A percentile compares a stretch with the other conserved stretches of the same genome.
Evolutionary conservation across 1,140 invertebrate genomes (phyloP).

Genomic region (Helicoverpa armigera): DNA sequence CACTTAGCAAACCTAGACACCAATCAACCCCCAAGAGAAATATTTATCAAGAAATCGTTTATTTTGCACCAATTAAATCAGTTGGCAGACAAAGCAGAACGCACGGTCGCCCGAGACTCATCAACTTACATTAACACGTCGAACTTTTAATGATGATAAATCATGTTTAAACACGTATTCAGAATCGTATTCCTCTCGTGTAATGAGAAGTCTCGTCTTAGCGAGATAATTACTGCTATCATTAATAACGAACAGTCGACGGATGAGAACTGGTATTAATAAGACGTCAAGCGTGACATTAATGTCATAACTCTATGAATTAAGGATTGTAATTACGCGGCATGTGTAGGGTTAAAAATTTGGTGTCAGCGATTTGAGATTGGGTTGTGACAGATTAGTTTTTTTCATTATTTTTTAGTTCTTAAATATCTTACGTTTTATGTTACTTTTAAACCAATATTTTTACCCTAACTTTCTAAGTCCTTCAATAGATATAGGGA

Average conservation of each 20-base stretch:
- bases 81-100: conserved; percentile 20
- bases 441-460: background rate
- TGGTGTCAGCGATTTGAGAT: background rate
- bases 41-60: background rate
- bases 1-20: background rate
- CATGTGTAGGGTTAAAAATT: conserved; percentile 31
- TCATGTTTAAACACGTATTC: conserved; percentile 70
- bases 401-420: background rate
- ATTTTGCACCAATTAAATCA: conserved; percentile 20
- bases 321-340: conserved; percentile 44
- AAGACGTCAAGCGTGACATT: conserved; percentile 64
- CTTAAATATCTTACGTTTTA: background rate
- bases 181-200: conserved; percentile 64
- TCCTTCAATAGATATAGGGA: no score
- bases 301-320: conserved; percentile 53
- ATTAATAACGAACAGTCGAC: conserved; percentile 76
- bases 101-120: conserved; percentile 28
- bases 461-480: background rate
- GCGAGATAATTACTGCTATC: conserved; percentile 75
- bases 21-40: background rate
- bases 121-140: conserved; percentile 63
- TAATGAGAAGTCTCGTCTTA: conserved; percentile 70
- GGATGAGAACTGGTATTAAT: conserved; percentile 73
- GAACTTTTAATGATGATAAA: conserved; percentile 82
- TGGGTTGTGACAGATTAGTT: background rate